Percentiles rank a stretch among this genome's conserved stretches.
Evolutionary conservation across 2,888 invertebrate genomes (phyloP).

Genomic region (Oxytorus armatus): DNA sequence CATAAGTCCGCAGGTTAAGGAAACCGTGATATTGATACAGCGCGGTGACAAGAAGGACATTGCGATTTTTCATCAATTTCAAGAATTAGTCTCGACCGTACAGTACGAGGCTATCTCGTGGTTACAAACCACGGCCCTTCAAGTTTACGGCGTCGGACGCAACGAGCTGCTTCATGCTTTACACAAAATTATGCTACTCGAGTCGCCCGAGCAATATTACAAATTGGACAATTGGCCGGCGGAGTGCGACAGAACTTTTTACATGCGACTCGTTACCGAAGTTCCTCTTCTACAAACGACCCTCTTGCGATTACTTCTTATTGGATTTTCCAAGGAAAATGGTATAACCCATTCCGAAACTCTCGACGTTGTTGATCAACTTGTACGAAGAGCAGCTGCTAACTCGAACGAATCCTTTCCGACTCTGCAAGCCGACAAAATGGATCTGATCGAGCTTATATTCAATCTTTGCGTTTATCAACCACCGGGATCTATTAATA

Average conservation of each 20-base stretch:
- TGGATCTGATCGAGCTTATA: constrained; percentile 94
- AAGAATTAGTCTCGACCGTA: constrained; percentile 86
- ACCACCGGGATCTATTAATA: constrained; percentile 95
- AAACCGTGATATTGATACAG: constrained; percentile 87
- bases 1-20: constrained; percentile 89
- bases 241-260: constrained; percentile 93
- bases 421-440: constrained; percentile 91
- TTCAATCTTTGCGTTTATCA: constrained; percentile 96
- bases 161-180: constrained; percentile 91
- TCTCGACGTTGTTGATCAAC: constrained; percentile 93
- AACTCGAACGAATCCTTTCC: constrained; percentile 90
- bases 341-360: constrained; percentile 93
- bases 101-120: constrained; percentile 95
- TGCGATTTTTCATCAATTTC: constrained; percentile 84
- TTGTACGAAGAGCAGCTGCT: constrained; percentile 93
- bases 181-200: constrained; percentile 92
- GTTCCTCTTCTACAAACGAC: constrained; percentile 95
- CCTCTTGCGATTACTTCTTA: constrained; percentile 91
- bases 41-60: constrained; percentile 86
- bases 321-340: constrained; percentile 93
- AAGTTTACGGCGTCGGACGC: constrained; percentile 89
- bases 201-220: constrained; percentile 92
- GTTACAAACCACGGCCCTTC: constrained; percentile 93
- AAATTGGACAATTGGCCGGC: constrained; percentile 96
- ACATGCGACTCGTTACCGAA: constrained; percentile 93